phyloP scores from a whole-genome alignment of 30 jellyfish, hydroid and myxozoan genomes.

The Aurelia aurita region DNA sequence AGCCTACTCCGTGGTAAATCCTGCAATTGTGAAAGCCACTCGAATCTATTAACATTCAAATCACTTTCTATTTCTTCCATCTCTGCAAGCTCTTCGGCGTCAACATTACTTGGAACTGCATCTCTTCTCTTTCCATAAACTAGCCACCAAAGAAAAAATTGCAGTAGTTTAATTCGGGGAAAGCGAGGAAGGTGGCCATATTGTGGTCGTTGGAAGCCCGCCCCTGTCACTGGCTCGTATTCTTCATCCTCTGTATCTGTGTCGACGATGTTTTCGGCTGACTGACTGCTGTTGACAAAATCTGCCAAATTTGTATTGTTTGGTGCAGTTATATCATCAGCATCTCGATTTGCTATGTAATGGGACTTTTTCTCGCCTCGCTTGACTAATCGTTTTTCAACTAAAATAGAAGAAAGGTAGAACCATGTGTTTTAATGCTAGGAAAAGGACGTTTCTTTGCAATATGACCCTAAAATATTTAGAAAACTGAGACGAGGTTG shows the following conservation, averaged over 20 bases:
- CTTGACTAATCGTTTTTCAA: not conserved
- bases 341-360: too few species aligned
- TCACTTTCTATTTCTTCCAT: not conserved
- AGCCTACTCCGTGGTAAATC: constrained; percentile 19
- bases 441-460: too few species aligned
- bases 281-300: constrained; percentile 7
- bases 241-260: constrained; percentile 88
- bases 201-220: constrained; percentile 36
- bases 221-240: constrained; percentile 53
- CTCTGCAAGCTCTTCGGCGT: constrained; percentile 3
- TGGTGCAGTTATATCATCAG: not conserved
- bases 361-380: not conserved
- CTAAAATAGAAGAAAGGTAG: not conserved
- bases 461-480: too few species aligned
- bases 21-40: constrained; percentile 21
- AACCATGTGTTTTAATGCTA: too few species aligned
- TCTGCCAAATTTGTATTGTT: constrained; percentile 18
- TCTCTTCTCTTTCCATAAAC: constrained; percentile 87
- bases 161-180: constrained; percentile 67
- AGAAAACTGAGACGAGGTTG: too few species aligned
- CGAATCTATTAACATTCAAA: constrained; percentile 4
- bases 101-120: constrained; percentile 29
- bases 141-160: constrained; percentile 79
- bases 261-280: constrained; percentile 1
- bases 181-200: constrained; percentile 81